Percentiles rank a stretch among this genome's conserved stretches.
Evolutionary conservation across 2,888 invertebrate species (phyloP).

Genomic region (Ophion ellenae): DNA sequence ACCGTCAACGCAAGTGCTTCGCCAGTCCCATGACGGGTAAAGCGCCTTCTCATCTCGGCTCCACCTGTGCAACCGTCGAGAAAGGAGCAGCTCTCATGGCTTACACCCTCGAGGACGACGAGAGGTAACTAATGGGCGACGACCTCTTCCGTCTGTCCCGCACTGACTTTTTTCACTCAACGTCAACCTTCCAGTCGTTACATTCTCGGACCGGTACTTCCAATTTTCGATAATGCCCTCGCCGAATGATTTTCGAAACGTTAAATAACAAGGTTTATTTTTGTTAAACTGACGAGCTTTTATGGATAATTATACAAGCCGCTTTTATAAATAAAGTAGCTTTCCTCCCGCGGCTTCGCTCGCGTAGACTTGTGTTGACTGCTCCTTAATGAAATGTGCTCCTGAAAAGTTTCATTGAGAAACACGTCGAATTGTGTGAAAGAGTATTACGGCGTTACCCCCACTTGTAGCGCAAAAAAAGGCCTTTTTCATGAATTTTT

Average conservation of each 20-base stretch:
- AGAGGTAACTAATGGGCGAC: constrained; percentile 75
- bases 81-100: constrained; percentile 83
- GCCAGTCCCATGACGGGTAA: constrained; percentile 89
- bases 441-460: too few relatives aligned
- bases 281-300: background rate
- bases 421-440: too few relatives aligned
- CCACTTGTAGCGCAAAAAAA: too few relatives aligned
- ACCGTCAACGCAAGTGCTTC: constrained; percentile 90
- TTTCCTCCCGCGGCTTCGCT: too few relatives aligned
- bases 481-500: too few relatives aligned
- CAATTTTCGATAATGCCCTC: background rate
- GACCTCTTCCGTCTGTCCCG: constrained; percentile 3
- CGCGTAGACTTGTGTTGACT: too few relatives aligned
- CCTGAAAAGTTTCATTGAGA: too few relatives aligned
- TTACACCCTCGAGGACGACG: constrained; percentile 82
- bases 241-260: background rate
- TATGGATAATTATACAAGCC: background rate
- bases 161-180: constrained; percentile 18
- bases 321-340: too few relatives aligned
- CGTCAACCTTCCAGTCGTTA: background rate
- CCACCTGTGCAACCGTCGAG: constrained; percentile 83
- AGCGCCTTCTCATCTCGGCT: constrained; percentile 83
- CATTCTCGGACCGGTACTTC: background rate
- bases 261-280: background rate
- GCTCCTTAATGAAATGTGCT: too few relatives aligned